Evolutionary conservation across 1,140 invertebrate genomes (phyloP), one percentile per base, ranked within the genome.

Genomic region (Leucophenga varia): DNA sequence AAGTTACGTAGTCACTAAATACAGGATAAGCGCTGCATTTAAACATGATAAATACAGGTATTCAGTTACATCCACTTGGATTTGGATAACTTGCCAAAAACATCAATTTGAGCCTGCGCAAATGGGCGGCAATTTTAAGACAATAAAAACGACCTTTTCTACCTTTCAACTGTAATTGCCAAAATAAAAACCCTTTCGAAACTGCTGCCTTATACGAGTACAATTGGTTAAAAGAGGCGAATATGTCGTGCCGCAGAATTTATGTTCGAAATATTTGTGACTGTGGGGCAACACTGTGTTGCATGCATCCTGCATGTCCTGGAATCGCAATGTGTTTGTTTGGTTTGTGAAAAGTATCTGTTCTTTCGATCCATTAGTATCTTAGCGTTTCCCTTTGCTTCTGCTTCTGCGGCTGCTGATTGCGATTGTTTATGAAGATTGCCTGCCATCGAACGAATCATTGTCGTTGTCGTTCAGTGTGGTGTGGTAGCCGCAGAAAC

Each of bases 41-140:
- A 68, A 67, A 67, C 61, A 68, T 67, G 63, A 68, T 67, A 68
- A 67, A 67, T 67, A 63, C 64, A 10, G 30, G 44, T 63, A 67
- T 67, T 63, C 59, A 57, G 63, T 67, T 67, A 59, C n/a, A n/a
- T n/a, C n/a, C 63, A 63, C 58, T 6, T 5, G 10, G 5, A 10
- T 25, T 25, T 6, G 22, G 22, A 10, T 10, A 10, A 25, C 22
- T 25, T 25, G 22, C 22, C 5, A 25, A 5, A 25, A 25, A 25
- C 22, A 25, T 67, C 63, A 63, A 67, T 67, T 67, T 63, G 57
- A 63, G 63, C 59, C 63, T 63, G 48, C 34, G 51, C 54, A 55
- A 63, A n/a, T n/a, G n/a, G n/a, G n/a, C n/a, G n/a, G n/a, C n/a
- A n/a, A n/a, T n/a, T n/a, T n/a, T n/a, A 59, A 67, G 50, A 67